Base-by-base conservation (phyloP, 1,140 invertebrate species). In the Apis cerana region DNA sequence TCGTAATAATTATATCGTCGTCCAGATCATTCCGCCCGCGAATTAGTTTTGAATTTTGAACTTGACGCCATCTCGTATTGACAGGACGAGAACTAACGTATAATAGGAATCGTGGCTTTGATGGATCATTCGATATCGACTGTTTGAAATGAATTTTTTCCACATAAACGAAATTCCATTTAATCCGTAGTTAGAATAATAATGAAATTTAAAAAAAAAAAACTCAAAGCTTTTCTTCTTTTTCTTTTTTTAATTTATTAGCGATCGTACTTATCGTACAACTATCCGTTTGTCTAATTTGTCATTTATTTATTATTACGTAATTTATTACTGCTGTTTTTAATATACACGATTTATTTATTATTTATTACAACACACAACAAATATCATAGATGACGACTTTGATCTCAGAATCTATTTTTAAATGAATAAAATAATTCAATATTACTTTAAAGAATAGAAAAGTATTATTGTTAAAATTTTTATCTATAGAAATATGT, bases 21-120 rank as follows among this genome's bases (percentile, higher is more conserved):
- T 17, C 15, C 48, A 1, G 54, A 21, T 70, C 10, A 19, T 70
- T 33, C 12, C 15, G 2, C 13, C 13, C 1, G 5, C 15, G 15
- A 50, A 77, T 58, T 33, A 50, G 58, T 64, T 80, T 72, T 62
- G 58, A 52, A 48, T 80, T 80, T 80, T 54, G 58, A 68, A 27
- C 58, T 48, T 54, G 52, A 80, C 21, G 68, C 12, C 69, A 43
- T 72, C 78, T 43, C 27, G 58, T 64, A 23, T 62, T 64, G 78
- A 74, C 68, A 74, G 59, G 50, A 13, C 33, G 61, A 54, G 48
- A 64, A 43, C 50, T 23, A n/a, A 62, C 58, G 62, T 43, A 43
- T 80, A 64, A 23, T 33, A 56, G 69, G 23, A n/a, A 54, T 43
- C 17, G 52, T 43, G 68, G 59, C 62, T 64, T 54, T 64, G 78